Evolutionary conservation across 2,797 vertebrate species (phyloP).

Genomic region (Falco naumanni): DNA sequence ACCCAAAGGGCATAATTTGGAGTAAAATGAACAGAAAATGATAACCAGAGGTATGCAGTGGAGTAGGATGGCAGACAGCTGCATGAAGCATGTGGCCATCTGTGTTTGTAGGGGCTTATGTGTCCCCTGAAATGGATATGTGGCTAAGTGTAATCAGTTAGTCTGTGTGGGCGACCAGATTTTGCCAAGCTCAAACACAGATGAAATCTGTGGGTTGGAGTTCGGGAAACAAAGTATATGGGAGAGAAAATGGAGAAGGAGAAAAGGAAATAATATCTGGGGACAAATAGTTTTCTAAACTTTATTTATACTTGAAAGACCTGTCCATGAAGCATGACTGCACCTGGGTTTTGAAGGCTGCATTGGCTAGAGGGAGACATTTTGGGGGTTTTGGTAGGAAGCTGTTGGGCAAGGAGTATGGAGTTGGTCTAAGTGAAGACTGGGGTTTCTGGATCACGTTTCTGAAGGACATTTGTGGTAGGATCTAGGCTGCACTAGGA

Average conservation of each 20-base stretch:
- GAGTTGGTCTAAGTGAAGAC: neutral
- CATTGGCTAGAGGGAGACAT: neutral
- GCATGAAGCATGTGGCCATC: rapidly evolving
- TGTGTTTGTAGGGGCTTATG: neutral
- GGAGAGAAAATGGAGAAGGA: neutral
- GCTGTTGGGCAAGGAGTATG: neutral
- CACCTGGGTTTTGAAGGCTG: neutral
- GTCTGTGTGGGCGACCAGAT: neutral
- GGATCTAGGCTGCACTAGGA: neutral
- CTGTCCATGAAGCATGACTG: neutral
- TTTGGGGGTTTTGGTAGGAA: neutral
- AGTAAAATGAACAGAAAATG: neutral
- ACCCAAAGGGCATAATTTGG: neutral
- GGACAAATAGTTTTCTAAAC: neutral
- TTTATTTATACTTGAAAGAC: neutral
- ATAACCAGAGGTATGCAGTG: neutral
- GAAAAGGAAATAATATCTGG: neutral
- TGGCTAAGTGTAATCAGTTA: neutral
- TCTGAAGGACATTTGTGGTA: neutral
- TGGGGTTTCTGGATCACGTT: neutral
- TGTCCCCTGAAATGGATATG: neutral
- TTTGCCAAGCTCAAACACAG: neutral
- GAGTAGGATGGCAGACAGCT: neutral
- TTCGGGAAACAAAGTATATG: neutral
- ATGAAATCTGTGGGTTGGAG: neutral